A percentile compares a stretch with the other conserved stretches of the same genome.
Conservation (phyloP, 2,797 vertebrate species). For the Rhinoraja longicauda region DNA sequence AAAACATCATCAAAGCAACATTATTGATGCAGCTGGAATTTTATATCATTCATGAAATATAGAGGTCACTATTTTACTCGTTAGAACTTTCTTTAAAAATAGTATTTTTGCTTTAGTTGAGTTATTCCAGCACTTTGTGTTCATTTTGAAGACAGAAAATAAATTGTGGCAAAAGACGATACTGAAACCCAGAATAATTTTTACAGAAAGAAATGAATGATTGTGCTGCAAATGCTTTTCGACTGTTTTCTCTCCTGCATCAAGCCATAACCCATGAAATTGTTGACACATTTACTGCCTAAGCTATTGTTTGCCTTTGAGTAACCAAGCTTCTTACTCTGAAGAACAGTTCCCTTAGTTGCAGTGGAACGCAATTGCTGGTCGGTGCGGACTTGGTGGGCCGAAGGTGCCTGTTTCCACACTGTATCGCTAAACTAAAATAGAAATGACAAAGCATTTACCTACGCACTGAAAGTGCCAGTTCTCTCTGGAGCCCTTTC, state of each 20-base stretch:
- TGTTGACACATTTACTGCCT: not conserved
- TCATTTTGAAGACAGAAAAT: not conserved
- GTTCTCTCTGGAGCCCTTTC: not conserved
- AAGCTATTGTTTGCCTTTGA: not conserved
- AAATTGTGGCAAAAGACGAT: not conserved
- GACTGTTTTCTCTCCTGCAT: not conserved
- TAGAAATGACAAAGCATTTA: too few relatives aligned
- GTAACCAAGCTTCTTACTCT: conserved; percentile 7
- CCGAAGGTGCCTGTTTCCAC: too few relatives aligned
- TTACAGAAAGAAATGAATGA: not conserved
- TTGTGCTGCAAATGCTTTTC: not conserved
- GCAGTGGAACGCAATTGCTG: not conserved
- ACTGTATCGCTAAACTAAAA: too few relatives aligned
- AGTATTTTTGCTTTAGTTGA: not conserved
- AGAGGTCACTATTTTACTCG: not conserved
- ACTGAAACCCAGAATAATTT: not conserved
- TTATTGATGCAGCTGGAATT: not conserved
- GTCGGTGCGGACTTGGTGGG: too few relatives aligned
- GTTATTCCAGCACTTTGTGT: too few relatives aligned
- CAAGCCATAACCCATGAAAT: not conserved
- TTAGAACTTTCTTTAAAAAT: not conserved
- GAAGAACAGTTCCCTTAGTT: not conserved
- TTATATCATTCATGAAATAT: not conserved
- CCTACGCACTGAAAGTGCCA: not conserved
- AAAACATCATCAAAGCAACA: not conserved